phyloP scores from a whole-genome alignment of 2,888 invertebrate species.

The Pomacea canaliculata region DNA sequence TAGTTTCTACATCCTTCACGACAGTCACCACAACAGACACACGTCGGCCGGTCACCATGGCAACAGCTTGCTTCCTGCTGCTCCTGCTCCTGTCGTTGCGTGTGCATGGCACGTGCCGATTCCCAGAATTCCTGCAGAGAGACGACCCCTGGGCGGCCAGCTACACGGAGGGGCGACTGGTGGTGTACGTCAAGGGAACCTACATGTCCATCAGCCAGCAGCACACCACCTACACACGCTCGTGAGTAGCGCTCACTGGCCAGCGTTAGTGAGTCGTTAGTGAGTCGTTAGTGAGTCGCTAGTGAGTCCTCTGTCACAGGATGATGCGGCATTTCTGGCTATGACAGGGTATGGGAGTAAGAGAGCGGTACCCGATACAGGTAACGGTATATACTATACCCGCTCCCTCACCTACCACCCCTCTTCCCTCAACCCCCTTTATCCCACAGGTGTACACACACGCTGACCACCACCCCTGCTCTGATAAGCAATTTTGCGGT shows the following conservation, averaged over 20 bases:
- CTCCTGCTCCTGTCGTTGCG: not conserved
- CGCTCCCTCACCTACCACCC: too few species aligned
- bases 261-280: not conserved
- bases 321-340: not conserved
- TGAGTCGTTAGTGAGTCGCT: not conserved
- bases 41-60: too few species aligned
- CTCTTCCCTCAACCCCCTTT: too few species aligned
- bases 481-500: too few species aligned
- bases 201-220: conserved; percentile 34
- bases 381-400: too few species aligned
- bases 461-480: too few species aligned
- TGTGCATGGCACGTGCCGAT: conserved; percentile 30
- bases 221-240: conserved; percentile 28
- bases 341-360: too few species aligned
- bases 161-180: conserved; percentile 33
- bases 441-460: too few species aligned
- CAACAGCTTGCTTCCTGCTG: too few species aligned
- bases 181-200: conserved; percentile 36
- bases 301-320: not conserved
- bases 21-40: too few species aligned
- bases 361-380: too few species aligned
- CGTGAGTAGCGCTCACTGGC: conserved; percentile 4
- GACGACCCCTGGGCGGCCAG: conserved; percentile 37
- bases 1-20: too few species aligned
- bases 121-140: conserved; percentile 36